Evolutionary conservation across 2,888 invertebrate genomes (phyloP), one percentile per base, ranked within the genome.

Genomic region (Acutogordius australiensis): DNA sequence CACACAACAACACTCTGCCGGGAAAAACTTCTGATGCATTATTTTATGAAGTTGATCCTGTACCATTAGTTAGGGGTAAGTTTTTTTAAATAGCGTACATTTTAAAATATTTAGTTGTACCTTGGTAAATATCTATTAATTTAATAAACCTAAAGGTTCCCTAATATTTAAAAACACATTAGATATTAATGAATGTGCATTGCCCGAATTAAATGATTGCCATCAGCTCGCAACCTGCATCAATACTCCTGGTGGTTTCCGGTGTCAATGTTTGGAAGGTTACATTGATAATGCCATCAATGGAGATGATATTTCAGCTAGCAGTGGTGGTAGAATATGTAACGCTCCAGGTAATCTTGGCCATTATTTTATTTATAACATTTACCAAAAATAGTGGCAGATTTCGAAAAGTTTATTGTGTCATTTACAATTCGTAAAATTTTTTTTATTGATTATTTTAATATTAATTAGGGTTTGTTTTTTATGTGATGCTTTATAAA

Each of bases 151-250:
- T 18, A 37, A 37, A 37, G 8, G 8, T 37, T 13, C 37, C 18
- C 18, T 37, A 37, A 37, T 18, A 37, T 37, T 37, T 37, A 37
- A 37, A 37, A 13, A 51, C 23, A 51, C 27, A 28, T 8, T 30
- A 57, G 58, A 57, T 30, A 57, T 57, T 28, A 29, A 57, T 29
- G 58, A 57, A 23, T 57, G 58, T 26, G 27, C 58, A 18, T 28
- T 28, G 27, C 58, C 58, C 4, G 29, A 28, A 8, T 28, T 29
- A 23, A 57, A 57, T 30, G 58, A 57, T 57, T 57, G 58, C 26
- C 58, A 57, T 23, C 58, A 28, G 18, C 58, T 57, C 23, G 58
- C 58, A 28, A 57, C 58, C 2, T 57, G 58, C 23, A 28, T 28
- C 58, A 57, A 57, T 23, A 57, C 28, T 8, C 4, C 18, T 18